phyloP scores from a whole-genome alignment of 2,113 vertebrate species.

The rabbit (Oryctolagus cuniculus) region DNA sequence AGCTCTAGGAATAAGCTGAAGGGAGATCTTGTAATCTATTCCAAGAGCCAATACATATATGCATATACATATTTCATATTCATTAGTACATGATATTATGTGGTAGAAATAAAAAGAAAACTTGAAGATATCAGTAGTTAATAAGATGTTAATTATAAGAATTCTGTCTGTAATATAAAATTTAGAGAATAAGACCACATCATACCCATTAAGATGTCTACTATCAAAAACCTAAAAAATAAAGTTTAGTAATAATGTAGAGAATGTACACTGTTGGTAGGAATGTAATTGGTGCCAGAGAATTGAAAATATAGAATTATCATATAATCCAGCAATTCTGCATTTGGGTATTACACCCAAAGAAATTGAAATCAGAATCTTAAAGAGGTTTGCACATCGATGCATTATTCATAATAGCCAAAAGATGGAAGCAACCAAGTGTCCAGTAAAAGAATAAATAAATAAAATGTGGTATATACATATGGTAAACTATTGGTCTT shows the following conservation, averaged over 20 bases:
- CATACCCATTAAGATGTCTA: background rate
- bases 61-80: background rate
- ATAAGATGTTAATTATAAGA: background rate
- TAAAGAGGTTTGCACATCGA: background rate
- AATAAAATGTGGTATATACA: background rate
- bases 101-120: background rate
- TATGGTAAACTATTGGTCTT: background rate
- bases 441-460: background rate
- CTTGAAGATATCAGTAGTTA: background rate
- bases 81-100: background rate
- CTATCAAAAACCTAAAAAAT: background rate
- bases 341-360: background rate
- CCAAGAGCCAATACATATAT: background rate
- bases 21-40: background rate
- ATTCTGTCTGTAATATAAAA: background rate
- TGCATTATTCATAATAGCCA: background rate
- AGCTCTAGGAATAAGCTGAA: background rate
- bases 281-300: background rate
- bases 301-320: slow-evolving; percentile 2
- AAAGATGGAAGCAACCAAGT: background rate
- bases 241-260: background rate
- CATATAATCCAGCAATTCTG: background rate
- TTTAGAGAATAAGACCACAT: background rate
- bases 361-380: background rate
- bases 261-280: background rate